Base-by-base conservation (phyloP, 2,797 vertebrate species). In the Xenopus petersii region DNA sequence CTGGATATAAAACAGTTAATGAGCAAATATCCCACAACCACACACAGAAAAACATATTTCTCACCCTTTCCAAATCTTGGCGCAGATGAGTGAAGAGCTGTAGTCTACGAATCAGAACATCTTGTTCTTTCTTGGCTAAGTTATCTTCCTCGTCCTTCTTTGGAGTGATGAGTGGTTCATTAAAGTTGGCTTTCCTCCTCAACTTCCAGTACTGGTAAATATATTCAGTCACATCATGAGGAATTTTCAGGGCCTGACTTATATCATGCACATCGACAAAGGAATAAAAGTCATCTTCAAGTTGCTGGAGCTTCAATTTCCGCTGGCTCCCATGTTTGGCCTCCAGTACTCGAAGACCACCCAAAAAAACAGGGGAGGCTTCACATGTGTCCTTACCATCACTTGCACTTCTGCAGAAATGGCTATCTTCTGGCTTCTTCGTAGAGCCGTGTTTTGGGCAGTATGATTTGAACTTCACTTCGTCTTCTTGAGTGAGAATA, bases 381-480 rank as follows among this genome's bases (percentile, higher is more conserved):
- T 84, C 87, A 2, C 83, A 83, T 33, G 79, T 81, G 70, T 82
- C 86, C 0, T 86, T 86, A 62, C 89, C 85, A 0, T 88, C 87
- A 21, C 81, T 79, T 0, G 77, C 79, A 49, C 83, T 87, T 0
- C 89, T 88, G 4, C 0, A 71, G 0, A 81, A 70, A 69, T 83
- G 59, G 70, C 86, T 85, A 0, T 85, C 84, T 3, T 86, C 88
- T 0, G 49, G 54, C 65, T 88, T 91, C 75, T 87, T 83, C 51
- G 77, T 85, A 21, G 87, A 93, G 0, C 95, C 96, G 88, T 98
- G 97, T 81, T 95, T 94, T 62, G 94, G 95, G 71, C 97, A 99
- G 86, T 91, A 98, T 0, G 97, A 98, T 85, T 98, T 98, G 84
- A 99, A 99, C 84, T 98, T 98, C 79, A 99, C 97, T 85, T 99